Conservation (phyloP, 2,888 invertebrate species). For the Pocota personata region DNA sequence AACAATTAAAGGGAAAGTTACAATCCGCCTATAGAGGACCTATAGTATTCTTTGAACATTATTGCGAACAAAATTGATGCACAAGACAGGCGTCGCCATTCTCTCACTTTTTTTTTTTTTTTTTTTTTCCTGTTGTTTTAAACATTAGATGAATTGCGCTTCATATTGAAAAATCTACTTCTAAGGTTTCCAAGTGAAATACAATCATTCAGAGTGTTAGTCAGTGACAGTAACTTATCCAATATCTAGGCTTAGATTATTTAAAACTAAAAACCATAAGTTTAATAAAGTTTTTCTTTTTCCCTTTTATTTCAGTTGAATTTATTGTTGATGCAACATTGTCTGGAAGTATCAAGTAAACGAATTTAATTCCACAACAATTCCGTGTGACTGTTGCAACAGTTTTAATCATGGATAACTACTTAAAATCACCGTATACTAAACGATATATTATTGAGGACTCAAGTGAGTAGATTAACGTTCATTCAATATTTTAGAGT, state of each 20-base stretch:
- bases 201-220: neutral
- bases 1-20: no score
- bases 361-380: neutral
- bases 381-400: neutral
- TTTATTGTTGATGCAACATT: neutral
- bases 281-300: neutral
- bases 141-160: neutral
- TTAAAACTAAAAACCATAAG: neutral
- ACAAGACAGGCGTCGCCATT: no score
- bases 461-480: slow-evolving; percentile 50
- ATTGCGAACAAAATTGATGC: no score
- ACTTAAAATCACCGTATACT: slow-evolving; percentile 58
- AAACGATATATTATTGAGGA: slow-evolving; percentile 65
- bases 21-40: no score
- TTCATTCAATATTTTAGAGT: neutral
- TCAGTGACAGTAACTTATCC: neutral
- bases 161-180: neutral
- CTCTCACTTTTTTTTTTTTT: no score
- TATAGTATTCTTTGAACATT: no score
- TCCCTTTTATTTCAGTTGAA: slow-evolving; percentile 18
- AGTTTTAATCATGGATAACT: slow-evolving; percentile 50
- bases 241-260: neutral
- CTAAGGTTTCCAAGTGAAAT: neutral
- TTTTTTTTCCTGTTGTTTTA: no score
- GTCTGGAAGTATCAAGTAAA: neutral